Evolutionary conservation across 2,797 vertebrate species (phyloP).

Genomic region (Galago senegalensis): DNA sequence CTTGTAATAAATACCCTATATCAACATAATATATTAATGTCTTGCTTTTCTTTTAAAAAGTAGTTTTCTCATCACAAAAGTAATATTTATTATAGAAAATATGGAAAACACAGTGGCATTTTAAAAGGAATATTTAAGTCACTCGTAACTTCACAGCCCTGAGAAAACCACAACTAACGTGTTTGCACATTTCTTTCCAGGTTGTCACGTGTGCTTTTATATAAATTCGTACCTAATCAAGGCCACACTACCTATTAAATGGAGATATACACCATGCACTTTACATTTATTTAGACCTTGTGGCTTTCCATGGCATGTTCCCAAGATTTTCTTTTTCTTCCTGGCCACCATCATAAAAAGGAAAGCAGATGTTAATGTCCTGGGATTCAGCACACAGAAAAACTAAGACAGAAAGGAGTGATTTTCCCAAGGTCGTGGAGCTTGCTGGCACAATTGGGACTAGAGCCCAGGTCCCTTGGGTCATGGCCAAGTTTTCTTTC

Average conservation of each 20-base stretch:
- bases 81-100: constrained; percentile 58
- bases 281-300: neutral
- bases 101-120: constrained; percentile 27
- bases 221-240: neutral
- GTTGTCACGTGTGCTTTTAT: neutral
- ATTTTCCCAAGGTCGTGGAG: constrained; percentile 58
- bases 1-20: constrained; percentile 29
- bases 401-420: constrained; percentile 20
- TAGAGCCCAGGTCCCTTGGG: constrained; percentile 28
- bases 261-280: neutral
- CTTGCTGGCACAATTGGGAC: neutral
- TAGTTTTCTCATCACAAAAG: constrained; percentile 38
- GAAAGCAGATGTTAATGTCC: constrained; percentile 40
- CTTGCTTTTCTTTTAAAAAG: constrained; percentile 41
- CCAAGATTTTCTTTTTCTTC: neutral
- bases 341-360: neutral
- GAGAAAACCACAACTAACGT: constrained; percentile 27
- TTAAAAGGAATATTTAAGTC: constrained; percentile 61
- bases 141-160: neutral
- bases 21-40: neutral
- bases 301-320: neutral
- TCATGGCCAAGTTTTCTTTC: constrained; percentile 48
- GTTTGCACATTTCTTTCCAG: constrained; percentile 25
- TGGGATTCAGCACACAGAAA: constrained; percentile 1
- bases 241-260: neutral